Percentiles rank a stretch among this genome's conserved stretches.
Evolutionary conservation across 2,113 vertebrate genomes (phyloP).

Genomic region (Chunga burmeisteri): DNA sequence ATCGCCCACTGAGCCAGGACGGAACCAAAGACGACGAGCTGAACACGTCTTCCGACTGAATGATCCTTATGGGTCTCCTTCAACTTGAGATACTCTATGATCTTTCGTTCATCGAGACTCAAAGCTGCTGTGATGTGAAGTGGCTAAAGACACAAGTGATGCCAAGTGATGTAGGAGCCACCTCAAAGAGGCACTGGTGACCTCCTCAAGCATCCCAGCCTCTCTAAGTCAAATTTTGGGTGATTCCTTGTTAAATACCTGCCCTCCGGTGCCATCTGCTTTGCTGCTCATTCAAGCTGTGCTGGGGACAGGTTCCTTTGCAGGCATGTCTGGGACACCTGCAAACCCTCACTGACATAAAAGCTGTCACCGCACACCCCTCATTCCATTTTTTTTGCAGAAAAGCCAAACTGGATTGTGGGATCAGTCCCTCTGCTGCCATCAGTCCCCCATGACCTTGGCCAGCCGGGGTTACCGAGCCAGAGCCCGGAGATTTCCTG

Average conservation of each 20-base stretch:
- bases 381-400: background rate
- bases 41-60: rapidly evolving
- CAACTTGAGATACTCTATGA: background rate
- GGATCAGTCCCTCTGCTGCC: background rate
- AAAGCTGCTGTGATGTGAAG: background rate
- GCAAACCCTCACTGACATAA: background rate
- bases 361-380: rapidly evolving
- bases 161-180: background rate
- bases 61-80: background rate
- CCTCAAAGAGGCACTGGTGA: background rate
- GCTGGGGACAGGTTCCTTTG: background rate
- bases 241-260: background rate
- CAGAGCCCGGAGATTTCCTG: background rate
- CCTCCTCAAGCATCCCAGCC: background rate
- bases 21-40: background rate
- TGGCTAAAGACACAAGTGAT: background rate
- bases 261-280: background rate
- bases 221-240: background rate
- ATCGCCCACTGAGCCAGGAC: background rate
- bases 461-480: background rate
- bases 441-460: background rate
- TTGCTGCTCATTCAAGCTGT: background rate
- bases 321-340: background rate
- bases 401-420: background rate
- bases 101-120: background rate